Percentiles rank a stretch among this genome's conserved stretches.
These are phyloP conservation scores for Passer domesticus DNA, from an alignment of 2,113 vertebrate genomes.

Conservation along the genomic window DNA sequence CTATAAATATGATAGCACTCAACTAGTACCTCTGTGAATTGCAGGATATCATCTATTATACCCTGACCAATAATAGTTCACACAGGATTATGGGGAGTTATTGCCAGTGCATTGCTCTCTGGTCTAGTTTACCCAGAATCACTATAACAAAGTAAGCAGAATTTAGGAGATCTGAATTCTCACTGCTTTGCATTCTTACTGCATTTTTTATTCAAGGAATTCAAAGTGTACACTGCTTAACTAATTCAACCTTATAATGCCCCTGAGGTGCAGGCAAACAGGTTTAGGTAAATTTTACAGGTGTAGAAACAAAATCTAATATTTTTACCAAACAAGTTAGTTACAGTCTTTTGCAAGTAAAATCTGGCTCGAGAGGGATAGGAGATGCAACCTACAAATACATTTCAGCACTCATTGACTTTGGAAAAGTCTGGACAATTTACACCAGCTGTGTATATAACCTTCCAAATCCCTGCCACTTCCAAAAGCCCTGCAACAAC, in stretches of 20 bases:
- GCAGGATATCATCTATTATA: neutral
- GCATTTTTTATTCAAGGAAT: slow-evolving; percentile 7
- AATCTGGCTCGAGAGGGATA: neutral
- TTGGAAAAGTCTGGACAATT: neutral
- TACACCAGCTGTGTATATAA: neutral
- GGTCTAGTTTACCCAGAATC: neutral
- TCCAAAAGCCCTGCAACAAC: neutral
- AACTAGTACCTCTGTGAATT: neutral
- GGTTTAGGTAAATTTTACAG: slow-evolving; percentile 1
- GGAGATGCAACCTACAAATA: neutral
- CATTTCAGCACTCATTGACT: neutral
- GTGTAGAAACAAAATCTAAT: neutral
- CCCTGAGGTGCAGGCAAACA: neutral
- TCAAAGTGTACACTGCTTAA: neutral
- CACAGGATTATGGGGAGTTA: neutral
- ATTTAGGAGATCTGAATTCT: neutral
- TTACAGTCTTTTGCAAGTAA: neutral
- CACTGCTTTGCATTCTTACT: slow-evolving; percentile 1
- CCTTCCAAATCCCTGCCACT: neutral
- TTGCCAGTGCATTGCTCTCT: neutral
- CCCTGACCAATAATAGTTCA: neutral
- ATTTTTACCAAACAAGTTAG: neutral
- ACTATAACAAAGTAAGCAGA: neutral
- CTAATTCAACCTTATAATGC: slow-evolving; percentile 9
- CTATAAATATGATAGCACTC: slow-evolving; percentile 14